These are phyloP conservation scores for Trogon surrucura DNA, from an alignment of 2,113 vertebrate genomes.

Conservation along the genomic window DNA sequence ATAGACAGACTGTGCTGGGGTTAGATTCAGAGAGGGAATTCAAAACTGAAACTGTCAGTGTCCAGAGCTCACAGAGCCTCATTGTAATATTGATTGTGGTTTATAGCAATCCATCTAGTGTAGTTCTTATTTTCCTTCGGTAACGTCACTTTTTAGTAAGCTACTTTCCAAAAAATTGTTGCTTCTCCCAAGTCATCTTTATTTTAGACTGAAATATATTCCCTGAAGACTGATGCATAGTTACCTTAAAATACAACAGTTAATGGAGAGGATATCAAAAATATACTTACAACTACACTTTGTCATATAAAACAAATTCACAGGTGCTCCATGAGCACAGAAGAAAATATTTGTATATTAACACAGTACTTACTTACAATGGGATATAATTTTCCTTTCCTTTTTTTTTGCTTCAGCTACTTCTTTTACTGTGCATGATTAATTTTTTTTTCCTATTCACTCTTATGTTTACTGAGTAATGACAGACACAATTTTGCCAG, in stretches of 20 bases:
- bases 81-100: background rate
- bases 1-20: background rate
- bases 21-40: background rate
- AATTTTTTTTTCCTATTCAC: background rate
- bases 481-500: background rate
- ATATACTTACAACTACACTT: background rate
- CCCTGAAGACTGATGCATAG: background rate
- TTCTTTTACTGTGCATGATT: background rate
- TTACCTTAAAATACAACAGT: background rate
- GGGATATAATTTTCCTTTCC: background rate
- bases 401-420: background rate
- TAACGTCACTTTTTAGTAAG: background rate
- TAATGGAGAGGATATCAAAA: background rate
- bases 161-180: background rate
- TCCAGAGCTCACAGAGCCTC: background rate
- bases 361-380: background rate
- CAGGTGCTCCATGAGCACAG: background rate
- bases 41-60: background rate
- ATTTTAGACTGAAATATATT: background rate
- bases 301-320: background rate
- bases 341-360: background rate
- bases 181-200: background rate
- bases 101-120: background rate
- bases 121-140: background rate
- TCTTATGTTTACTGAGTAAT: background rate